These are phyloP conservation scores for Prionailurus bengalensis DNA, from an alignment of 2,113 vertebrate genomes.

Conservation along the genomic window DNA sequence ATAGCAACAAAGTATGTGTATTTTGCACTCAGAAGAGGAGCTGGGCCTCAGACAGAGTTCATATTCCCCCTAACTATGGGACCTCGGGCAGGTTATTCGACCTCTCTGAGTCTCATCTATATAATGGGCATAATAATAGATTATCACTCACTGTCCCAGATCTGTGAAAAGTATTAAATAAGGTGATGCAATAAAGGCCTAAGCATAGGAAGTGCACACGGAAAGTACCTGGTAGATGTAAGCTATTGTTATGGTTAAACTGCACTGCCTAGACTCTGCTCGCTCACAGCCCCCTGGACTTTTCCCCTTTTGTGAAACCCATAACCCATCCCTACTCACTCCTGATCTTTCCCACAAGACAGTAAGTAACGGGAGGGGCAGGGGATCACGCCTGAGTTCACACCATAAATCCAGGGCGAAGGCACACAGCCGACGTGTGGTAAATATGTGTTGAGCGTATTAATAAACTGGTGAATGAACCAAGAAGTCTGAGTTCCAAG, in stretches of 20 bases:
- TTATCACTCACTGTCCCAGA: not conserved
- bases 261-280: not conserved
- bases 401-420: not conserved
- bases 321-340: not conserved
- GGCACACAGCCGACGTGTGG: not conserved
- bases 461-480: not conserved
- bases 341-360: not conserved
- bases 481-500: not conserved
- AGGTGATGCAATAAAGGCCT: not conserved
- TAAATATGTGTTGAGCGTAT: not conserved
- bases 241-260: not conserved
- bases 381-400: not conserved
- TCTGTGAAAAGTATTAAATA: not conserved
- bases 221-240: not conserved
- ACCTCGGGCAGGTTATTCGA: not conserved
- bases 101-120: not conserved
- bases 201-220: not conserved
- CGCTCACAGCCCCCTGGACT: not conserved
- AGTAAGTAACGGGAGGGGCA: not conserved
- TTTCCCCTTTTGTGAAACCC: not conserved
- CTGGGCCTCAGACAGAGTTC: not conserved
- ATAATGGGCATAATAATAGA: not conserved
- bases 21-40: not conserved
- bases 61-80: not conserved
- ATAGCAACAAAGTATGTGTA: not conserved